Base-by-base conservation (phyloP, 2,113 vertebrate genomes). In the Oophaga pumilio region DNA sequence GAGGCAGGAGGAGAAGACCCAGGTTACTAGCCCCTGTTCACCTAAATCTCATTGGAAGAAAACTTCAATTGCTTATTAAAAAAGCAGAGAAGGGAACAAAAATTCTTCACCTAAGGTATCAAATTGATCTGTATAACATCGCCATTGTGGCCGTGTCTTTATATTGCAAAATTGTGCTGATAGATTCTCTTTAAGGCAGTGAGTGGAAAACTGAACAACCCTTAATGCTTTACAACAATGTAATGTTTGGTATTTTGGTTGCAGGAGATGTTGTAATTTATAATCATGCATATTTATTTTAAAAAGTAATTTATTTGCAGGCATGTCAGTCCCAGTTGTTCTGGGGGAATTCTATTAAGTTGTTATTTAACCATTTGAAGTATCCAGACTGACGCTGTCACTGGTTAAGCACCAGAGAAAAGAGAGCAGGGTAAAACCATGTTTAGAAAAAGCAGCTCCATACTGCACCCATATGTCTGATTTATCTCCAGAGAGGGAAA, bases 211-310 rank as follows among this genome's bases (percentile, higher is more conserved):
- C 8, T 74, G 13, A 8, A 74, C 4, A 49, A 74, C 43, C 33
- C 22, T 50, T 15, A 43, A 49, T 74, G 71, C n/a, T 76, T 50
- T 52, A 76, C 20, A 76, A 11, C 71, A 22, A 20, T 76, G 18
- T 22, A 77, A 52, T 77, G 24, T 43, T 74, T 74, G 71, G 28
- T 73, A 73, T 76, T 50, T 50, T 76, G 74, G 74, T n/a, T 6
- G 33, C 13, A 17, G 26, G 43, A 52, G 49, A 53, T 12, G 22
- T 50, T 52, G 9, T 53, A n/a, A 52, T n/a, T 77, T 77, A 43
- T 12, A 77, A 77, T 77, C 50, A n/a, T 24, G 11, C 49, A 22
- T 77, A 53, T 77, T 77, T 77, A 77, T 77, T 77, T 77, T 77
- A 52, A 77, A 50, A 50, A 77, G 74, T 8, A 53, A 22, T 24